These are phyloP conservation scores for Potorous gilbertii DNA, from an alignment of 2,797 vertebrate species.

Conservation along the genomic window DNA sequence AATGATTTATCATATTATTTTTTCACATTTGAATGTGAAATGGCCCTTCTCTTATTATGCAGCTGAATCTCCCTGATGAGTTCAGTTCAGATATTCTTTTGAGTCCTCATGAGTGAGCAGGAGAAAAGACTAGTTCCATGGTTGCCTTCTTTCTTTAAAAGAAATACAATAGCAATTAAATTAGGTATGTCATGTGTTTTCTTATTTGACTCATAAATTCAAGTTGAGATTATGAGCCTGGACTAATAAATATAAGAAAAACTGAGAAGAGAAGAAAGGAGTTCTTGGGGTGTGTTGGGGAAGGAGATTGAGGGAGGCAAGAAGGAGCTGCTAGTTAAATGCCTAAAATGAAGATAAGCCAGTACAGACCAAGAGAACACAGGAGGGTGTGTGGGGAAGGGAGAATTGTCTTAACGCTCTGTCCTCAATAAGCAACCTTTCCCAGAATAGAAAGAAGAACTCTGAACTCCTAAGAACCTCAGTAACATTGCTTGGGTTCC, in stretches of 20 bases:
- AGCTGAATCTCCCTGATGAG: neutral
- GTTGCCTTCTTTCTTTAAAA: neutral
- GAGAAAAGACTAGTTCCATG: neutral
- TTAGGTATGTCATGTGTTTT: neutral
- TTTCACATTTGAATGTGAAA: neutral
- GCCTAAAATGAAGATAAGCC: too few relatives aligned
- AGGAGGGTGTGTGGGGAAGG: too few relatives aligned
- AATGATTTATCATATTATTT: neutral
- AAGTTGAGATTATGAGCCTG: neutral
- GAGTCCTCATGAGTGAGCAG: neutral
- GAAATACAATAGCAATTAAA: neutral
- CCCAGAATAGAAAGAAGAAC: too few relatives aligned
- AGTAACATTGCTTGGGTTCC: too few relatives aligned
- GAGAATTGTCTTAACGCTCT: too few relatives aligned
- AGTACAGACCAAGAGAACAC: too few relatives aligned
- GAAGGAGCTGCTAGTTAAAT: neutral
- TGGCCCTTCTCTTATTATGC: neutral
- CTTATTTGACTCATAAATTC: neutral
- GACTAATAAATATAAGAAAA: neutral
- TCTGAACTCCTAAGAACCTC: too few relatives aligned
- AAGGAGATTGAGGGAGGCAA: neutral
- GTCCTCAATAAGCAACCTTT: too few relatives aligned
- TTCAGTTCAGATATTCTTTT: neutral
- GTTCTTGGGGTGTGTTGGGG: neutral
- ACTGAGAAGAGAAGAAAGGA: neutral